phyloP scores from a whole-genome alignment of 2,888 invertebrate species.

The Pandemis cinnamomeana region DNA sequence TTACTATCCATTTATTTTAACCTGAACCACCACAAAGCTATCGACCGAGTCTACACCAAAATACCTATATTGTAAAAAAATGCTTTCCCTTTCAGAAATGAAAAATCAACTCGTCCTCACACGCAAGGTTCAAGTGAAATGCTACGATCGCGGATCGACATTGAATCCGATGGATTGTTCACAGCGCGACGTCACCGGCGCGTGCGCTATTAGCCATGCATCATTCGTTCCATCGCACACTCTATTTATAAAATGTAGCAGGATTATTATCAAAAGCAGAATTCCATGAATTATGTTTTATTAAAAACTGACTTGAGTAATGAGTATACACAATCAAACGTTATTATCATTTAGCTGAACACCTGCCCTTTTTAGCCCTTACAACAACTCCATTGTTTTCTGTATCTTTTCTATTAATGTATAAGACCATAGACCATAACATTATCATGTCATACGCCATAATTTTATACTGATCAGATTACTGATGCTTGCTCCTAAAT shows the following conservation, averaged over 20 bases:
- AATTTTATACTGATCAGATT: neutral
- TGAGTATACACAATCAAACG: neutral
- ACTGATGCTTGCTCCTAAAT: neutral
- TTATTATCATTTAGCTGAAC: neutral
- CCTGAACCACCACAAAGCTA: too few relatives aligned
- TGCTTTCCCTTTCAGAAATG: neutral
- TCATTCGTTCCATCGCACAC: constrained; percentile 2
- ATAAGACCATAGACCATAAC: neutral
- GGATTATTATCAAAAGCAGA: neutral
- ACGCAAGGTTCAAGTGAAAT: neutral
- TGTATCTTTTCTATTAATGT: neutral
- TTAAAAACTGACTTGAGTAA: neutral
- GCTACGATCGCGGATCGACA: neutral
- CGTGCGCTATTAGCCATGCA: constrained; percentile 1
- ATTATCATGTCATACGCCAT: too few relatives aligned
- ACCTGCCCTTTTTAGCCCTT: neutral
- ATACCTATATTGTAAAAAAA: neutral
- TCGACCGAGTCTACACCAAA: too few relatives aligned
- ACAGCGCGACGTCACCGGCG: neutral
- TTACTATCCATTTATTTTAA: too few relatives aligned
- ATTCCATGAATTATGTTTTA: neutral
- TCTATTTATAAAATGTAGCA: neutral
- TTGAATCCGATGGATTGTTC: neutral
- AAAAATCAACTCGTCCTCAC: neutral
- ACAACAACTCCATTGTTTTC: neutral